Evolutionary conservation across 2,888 invertebrate species (phyloP), one percentile per base, ranked within the genome.

Genomic region (Drosophila paracracens): DNA sequence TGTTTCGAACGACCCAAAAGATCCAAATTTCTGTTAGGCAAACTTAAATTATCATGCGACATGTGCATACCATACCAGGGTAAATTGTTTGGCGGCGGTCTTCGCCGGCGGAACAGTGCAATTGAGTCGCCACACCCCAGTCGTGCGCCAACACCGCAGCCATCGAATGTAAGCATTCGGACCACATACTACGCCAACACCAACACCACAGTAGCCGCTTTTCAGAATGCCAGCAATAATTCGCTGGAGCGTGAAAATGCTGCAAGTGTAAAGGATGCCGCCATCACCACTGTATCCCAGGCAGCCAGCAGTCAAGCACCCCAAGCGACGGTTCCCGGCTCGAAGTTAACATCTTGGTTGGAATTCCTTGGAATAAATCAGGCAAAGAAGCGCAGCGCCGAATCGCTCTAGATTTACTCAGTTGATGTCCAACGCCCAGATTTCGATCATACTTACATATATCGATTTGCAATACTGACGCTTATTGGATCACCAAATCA

Each of bases 21-120:
- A 21, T 38, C n/a, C 0, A 51, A 67, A 50, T 31, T 61, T 16
- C n/a, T 40, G 52, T 69, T 68, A n/a, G 2, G 29, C 38, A 50
- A 54, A 25, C n/a, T 53, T 3, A n/a, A 70, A 64, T 33, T 16
- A 56, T 46, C 36, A 31, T 1, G 35, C 25, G 33, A 35, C 38
- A 84, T 87, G 84, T 87, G 84, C 67, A 59, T 87, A 70, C 82
- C 81, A 29, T 81, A 61, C n/a, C 16, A 83, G 58, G 70, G 57
- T 27, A 87, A 74, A 25, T 18, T 84, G 59, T 81, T 82, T n/a
- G 33, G 76, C 29, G 50, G 70, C 29, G 59, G 58, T 2, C 54
- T 64, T 6, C 66, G 64, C 16, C 73, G 75, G 8, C 56, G 64
- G 4, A 56, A 36, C 29, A 54, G 31, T 16, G 48, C 8, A 4